These are phyloP conservation scores for Brachionus asplanchnoidis DNA, from an alignment of 1,140 invertebrate species.

Conservation along the genomic window DNA sequence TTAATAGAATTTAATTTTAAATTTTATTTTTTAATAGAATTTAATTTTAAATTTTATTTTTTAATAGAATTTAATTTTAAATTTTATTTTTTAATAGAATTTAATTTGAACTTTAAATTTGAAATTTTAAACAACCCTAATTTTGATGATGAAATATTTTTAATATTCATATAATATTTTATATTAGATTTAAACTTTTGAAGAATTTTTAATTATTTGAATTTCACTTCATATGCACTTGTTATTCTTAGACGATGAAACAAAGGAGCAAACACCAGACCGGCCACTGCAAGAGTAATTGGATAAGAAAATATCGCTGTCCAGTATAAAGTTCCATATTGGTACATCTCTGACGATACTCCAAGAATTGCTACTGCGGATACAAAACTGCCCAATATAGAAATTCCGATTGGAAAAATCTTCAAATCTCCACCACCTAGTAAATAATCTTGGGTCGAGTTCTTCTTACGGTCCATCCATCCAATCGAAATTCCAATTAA, in stretches of 20 bases:
- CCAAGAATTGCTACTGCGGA: constrained; percentile 58
- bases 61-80: no score
- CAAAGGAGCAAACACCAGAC: constrained; percentile 47
- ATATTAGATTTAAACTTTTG: constrained; percentile 49
- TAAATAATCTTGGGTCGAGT: constrained; percentile 32
- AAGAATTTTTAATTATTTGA: background rate
- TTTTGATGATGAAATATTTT: no score
- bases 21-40: no score
- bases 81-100: no score
- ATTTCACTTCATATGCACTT: constrained; percentile 49
- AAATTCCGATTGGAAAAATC: constrained; percentile 51
- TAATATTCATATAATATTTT: no score
- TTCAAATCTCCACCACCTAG: constrained; percentile 39
- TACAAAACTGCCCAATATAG: constrained; percentile 54
- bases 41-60: no score
- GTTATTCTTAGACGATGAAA: constrained; percentile 53
- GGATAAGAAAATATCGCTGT: constrained; percentile 44
- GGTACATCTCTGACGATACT: constrained; percentile 52
- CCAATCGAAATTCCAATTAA: constrained; percentile 7
- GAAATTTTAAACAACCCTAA: no score
- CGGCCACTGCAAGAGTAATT: constrained; percentile 41
- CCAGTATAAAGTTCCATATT: constrained; percentile 48
- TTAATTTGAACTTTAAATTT: no score
- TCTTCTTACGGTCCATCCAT: background rate
- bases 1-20: no score